Evolutionary conservation across 2,888 invertebrate species (phyloP), one percentile per base, ranked within the genome.

Genomic region (Mesochorus sp.): DNA sequence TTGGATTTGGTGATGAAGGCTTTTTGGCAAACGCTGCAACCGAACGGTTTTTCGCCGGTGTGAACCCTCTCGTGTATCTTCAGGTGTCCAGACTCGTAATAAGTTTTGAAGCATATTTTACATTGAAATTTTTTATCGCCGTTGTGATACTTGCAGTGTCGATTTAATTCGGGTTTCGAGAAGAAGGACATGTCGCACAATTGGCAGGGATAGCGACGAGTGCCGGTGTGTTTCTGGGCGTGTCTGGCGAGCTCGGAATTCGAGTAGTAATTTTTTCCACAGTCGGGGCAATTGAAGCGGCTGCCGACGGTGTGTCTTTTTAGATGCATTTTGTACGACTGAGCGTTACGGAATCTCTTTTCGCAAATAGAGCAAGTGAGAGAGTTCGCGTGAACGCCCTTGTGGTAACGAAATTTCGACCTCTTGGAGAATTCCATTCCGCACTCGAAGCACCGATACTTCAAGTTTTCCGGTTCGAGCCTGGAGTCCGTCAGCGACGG

Each of bases 41-140:
- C 71, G 66, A 85, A 89, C 0, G 90, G 90, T 66, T 85, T 85
- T 66, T 88, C 88, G 0, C 90, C 90, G 0, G 89, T 88, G 42
- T 91, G 91, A 21, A 86, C 83, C 31, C 88, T 82, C 80, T 88
- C 83, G 72, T 91, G 90, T 31, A 88, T 84, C 66, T 88, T 87
- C 44, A 91, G 79, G 78, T 90, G 89, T 19, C 88, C 88, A 0
- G 88, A 88, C 72, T 90, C 90, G 68, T 86, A 89, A 59, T 89
- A 90, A 5, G 82, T 76, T 78, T 89, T 89, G 8, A 72, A 72
- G 49, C 90, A 90, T 12, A 86, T 64, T n/a, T 83, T 71, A 70
- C 90, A 90, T 62, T 81, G 80, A 66, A 87, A 89, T 47, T 82
- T 85, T 53, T 88, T 89, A 2, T 85, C 86, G 4, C 88, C 89